A percentile compares a stretch with the other conserved stretches of the same genome.
These are phyloP conservation scores for Macropus fuliginosus DNA, from an alignment of 2,797 vertebrate genomes.

Conservation along the genomic window DNA sequence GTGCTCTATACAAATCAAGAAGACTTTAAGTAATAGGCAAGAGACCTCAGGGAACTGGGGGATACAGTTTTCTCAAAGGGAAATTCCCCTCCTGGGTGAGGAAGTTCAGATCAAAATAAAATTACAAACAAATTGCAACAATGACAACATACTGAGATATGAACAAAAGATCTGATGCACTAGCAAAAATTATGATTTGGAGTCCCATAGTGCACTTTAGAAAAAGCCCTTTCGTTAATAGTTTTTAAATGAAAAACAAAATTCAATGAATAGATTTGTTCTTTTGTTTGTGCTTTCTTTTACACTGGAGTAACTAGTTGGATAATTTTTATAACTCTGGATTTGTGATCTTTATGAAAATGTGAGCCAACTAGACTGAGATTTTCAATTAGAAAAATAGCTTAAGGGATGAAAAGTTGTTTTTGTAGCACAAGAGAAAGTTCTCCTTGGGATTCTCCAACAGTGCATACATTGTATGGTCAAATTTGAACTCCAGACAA, in stretches of 20 bases:
- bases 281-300: background rate
- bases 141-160: background rate
- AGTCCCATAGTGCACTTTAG: background rate
- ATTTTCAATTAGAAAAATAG: background rate
- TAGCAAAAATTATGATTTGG: background rate
- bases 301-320: background rate
- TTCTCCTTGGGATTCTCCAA: background rate
- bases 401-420: background rate
- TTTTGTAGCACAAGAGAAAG: background rate
- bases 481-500: background rate
- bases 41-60: background rate
- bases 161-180: background rate
- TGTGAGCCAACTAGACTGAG: background rate
- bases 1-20: background rate
- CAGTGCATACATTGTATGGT: too few relatives aligned
- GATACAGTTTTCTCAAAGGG: background rate
- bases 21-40: background rate
- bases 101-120: background rate
- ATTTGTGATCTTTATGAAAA: background rate
- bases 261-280: background rate
- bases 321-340: background rate
- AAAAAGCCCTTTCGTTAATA: background rate
- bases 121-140: background rate
- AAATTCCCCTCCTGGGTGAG: background rate
- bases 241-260: background rate